Evolutionary conservation across 2,888 invertebrate genomes (phyloP).

Genomic region (Yponomeuta plumbellus): DNA sequence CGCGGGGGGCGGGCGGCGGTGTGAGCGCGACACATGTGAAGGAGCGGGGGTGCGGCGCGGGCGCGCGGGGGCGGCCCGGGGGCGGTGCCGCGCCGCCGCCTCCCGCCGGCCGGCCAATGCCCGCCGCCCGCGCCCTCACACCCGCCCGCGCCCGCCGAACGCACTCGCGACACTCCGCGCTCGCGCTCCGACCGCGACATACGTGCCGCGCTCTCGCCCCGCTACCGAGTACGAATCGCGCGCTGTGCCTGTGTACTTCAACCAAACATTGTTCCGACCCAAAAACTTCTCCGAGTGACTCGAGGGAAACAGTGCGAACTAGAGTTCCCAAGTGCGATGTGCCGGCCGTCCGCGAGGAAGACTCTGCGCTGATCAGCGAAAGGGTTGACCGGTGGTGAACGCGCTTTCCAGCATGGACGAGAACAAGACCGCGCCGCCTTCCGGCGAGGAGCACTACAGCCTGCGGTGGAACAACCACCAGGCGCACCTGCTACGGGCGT

Average conservation of each 20-base stretch:
- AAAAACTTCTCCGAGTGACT: conserved; percentile 17
- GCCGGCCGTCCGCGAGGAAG: conserved; percentile 38
- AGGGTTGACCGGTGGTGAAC: conserved; percentile 46
- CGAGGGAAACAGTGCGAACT: conserved; percentile 11
- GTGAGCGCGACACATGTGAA: conserved; percentile 26
- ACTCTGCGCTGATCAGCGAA: conserved; percentile 45
- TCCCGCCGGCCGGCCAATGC: conserved; percentile 31
- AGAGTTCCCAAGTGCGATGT: conserved; percentile 48
- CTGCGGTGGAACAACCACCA: conserved; percentile 97
- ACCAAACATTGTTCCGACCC: conserved; percentile 34
- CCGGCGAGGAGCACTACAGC: conserved; percentile 87
- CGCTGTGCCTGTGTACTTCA: conserved; percentile 22
- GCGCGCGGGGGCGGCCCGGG: conserved; percentile 26
- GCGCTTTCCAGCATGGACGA: conserved; percentile 63
- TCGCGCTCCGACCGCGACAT: conserved; percentile 52
- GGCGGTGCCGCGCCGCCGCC: conserved; percentile 26
- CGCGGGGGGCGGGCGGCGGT: conserved; percentile 38
- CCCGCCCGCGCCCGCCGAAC: conserved; percentile 10
- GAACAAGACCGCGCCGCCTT: conserved; percentile 46
- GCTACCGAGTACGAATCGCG: conserved; percentile 26
- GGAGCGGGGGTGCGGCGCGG: conserved; percentile 24
- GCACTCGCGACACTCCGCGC: conserved; percentile 44
- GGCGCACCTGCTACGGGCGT: conserved; percentile 89
- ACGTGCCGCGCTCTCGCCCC: conserved; percentile 44
- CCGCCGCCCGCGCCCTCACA: conserved; percentile 15